Evolutionary conservation across 2,888 invertebrate species (phyloP).

Genomic region (Orthosia gothica): DNA sequence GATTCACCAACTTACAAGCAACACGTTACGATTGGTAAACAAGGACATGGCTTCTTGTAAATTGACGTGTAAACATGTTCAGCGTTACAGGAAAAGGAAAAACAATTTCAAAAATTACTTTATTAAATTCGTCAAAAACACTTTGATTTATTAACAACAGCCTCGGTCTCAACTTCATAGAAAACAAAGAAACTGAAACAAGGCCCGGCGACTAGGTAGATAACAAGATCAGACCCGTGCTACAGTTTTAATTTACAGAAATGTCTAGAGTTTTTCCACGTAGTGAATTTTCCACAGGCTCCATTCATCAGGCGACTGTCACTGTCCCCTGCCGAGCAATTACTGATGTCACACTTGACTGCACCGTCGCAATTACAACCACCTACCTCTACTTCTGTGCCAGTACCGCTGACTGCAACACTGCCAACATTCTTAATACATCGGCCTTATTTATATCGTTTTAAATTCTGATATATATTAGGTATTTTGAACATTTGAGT

Average conservation of each 20-base stretch:
- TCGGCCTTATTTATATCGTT: slow-evolving; percentile 27
- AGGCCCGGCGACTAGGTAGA: slow-evolving; percentile 65
- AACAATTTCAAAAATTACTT: neutral
- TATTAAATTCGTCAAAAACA: neutral
- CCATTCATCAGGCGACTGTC: slow-evolving; percentile 88
- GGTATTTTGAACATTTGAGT: neutral
- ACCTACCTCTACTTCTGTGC: slow-evolving; percentile 71
- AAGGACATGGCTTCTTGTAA: neutral
- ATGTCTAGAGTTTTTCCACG: slow-evolving; percentile 83
- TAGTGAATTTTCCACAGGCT: slow-evolving; percentile 81
- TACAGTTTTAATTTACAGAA: slow-evolving; percentile 86
- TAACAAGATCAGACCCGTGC: slow-evolving; percentile 79
- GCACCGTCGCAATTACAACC: slow-evolving; percentile 83
- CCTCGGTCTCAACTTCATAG: slow-evolving; percentile 30
- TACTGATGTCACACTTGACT: slow-evolving; percentile 88
- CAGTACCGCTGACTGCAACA: slow-evolving; percentile 58
- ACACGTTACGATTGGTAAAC: no score
- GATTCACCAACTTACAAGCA: no score
- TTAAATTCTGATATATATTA: neutral
- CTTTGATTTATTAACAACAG: slow-evolving; percentile 18
- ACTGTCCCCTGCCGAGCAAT: slow-evolving; percentile 86
- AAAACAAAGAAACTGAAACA: slow-evolving; percentile 52
- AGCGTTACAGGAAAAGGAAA: neutral
- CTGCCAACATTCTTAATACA: slow-evolving; percentile 49
- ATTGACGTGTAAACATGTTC: neutral